Conservation (phyloP, 37 sponge, comb jelly and placozoan genomes). For the Mnemiopsis leidyi region DNA sequence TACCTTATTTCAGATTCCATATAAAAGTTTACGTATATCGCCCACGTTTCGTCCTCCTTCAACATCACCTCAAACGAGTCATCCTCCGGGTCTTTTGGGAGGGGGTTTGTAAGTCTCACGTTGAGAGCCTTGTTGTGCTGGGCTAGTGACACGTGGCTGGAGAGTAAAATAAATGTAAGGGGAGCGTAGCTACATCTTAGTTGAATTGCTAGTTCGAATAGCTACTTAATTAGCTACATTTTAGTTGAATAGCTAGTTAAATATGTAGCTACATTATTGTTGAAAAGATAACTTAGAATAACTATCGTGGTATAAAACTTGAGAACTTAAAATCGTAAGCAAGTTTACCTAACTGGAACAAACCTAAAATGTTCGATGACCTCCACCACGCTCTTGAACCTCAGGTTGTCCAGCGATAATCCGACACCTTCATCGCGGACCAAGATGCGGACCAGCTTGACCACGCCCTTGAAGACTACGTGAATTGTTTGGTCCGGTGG, state of each 20-base stretch:
- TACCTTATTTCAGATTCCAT: constrained; percentile 30
- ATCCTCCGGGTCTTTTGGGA: neutral
- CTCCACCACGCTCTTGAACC: neutral
- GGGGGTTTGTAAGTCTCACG: constrained; percentile 25
- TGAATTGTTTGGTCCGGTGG: constrained; percentile 19
- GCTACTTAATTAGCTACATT: no score
- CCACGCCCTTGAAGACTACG: constrained; percentile 32
- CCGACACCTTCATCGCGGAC: neutral
- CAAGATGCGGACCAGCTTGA: neutral
- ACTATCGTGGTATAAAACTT: no score
- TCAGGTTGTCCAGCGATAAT: neutral
- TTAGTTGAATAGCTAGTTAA: no score
- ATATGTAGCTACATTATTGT: no score
- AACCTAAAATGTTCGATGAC: constrained; percentile 11
- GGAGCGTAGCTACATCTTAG: no score
- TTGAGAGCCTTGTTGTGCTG: constrained; percentile 8
- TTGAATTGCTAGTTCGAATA: no score
- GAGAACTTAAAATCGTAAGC: no score
- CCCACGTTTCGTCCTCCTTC: constrained; percentile 6
- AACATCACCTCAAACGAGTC: neutral
- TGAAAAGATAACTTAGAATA: no score
- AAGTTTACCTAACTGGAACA: no score
- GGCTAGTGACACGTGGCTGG: neutral
- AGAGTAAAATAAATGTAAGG: no score
- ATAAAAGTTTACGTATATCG: neutral